phyloP scores from a whole-genome alignment of 2,888 invertebrate species.

The Subacronicta megacephala region DNA sequence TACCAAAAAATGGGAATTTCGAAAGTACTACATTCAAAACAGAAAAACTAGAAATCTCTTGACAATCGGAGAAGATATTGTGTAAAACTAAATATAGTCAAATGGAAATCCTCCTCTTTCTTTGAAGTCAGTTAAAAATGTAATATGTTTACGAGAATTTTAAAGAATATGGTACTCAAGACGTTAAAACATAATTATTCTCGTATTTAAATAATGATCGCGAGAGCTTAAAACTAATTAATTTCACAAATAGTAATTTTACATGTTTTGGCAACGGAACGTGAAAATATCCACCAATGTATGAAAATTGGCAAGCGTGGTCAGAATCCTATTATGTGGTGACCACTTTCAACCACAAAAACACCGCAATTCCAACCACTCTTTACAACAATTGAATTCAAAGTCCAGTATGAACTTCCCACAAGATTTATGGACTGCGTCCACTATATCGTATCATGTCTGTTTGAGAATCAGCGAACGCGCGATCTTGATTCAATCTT shows the following conservation, averaged over 20 bases:
- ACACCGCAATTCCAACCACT: constrained; percentile 20
- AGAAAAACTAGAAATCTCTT: no score
- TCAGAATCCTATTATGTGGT: constrained; percentile 36
- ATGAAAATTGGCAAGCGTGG: constrained; percentile 11
- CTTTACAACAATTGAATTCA: constrained; percentile 52
- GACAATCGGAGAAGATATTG: no score
- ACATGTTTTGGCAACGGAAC: not conserved
- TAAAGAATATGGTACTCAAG: no score
- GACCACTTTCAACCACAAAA: constrained; percentile 7
- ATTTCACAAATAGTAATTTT: not conserved
- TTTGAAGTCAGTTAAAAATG: no score
- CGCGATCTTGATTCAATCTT: no score
- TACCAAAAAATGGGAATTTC: no score
- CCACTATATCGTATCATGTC: not conserved
- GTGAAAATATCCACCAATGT: not conserved
- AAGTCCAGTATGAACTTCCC: constrained; percentile 45
- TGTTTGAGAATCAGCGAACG: not conserved
- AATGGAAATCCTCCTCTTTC: no score
- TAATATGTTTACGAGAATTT: no score
- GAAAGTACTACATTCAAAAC: no score
- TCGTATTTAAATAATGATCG: no score
- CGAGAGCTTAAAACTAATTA: constrained; percentile 1
- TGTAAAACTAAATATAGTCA: no score
- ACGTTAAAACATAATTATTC: no score
- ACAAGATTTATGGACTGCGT: constrained; percentile 29